Conservation (phyloP, 2,888 invertebrate genomes). For the Ochropacha duplaris region DNA sequence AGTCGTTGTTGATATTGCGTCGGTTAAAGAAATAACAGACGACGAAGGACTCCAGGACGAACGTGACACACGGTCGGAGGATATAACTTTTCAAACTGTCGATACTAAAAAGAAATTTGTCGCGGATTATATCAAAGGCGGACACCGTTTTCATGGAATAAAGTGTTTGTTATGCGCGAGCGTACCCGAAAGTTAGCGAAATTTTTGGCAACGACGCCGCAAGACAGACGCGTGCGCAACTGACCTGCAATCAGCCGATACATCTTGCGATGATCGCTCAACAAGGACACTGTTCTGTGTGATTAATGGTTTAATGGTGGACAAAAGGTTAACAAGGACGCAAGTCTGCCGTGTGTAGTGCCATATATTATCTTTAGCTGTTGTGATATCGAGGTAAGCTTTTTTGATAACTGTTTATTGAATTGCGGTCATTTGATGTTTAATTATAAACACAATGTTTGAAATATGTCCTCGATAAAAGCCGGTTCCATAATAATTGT, state of each 20-base stretch:
- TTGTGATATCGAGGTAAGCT: constrained; percentile 57
- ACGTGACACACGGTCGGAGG: constrained; percentile 50
- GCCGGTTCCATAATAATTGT: constrained; percentile 17
- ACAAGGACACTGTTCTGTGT: constrained; percentile 54
- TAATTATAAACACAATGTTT: constrained; percentile 12
- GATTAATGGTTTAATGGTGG: constrained; percentile 53
- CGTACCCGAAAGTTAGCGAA: constrained; percentile 61
- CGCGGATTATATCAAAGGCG: constrained; percentile 44
- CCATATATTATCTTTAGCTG: constrained; percentile 32
- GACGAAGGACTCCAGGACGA: constrained; percentile 61
- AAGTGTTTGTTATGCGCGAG: constrained; percentile 63
- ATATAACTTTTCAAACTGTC: constrained; percentile 36
- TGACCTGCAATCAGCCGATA: constrained; percentile 48
- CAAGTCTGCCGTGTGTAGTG: constrained; percentile 36
- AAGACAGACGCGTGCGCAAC: constrained; percentile 34
- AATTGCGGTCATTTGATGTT: constrained; percentile 18
- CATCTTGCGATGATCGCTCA: constrained; percentile 59
- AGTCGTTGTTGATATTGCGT: constrained; percentile 57
- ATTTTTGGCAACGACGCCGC: constrained; percentile 65
- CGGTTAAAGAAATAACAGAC: constrained; percentile 53
- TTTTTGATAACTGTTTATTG: constrained; percentile 20
- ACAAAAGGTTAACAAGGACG: constrained; percentile 43
- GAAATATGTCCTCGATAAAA: constrained; percentile 34
- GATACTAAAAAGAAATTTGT: constrained; percentile 48
- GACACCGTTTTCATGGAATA: constrained; percentile 36